Evolutionary conservation across 1,140 invertebrate genomes (phyloP).

Genomic region (Hycleus phaleratus): DNA sequence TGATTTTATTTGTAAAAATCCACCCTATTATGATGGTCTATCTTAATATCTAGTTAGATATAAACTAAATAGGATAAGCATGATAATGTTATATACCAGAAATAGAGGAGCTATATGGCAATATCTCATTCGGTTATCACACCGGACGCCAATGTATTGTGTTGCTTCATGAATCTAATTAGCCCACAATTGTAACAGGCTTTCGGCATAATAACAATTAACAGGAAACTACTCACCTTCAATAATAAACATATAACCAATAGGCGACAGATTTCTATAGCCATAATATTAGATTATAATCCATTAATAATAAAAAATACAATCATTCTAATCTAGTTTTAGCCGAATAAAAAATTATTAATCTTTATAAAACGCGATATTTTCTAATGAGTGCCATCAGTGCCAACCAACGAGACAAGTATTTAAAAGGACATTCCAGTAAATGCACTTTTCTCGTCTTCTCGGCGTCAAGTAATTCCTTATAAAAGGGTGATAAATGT

Average conservation of each 20-base stretch:
- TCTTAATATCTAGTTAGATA: too few relatives aligned
- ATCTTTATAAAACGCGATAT: conserved; percentile 5
- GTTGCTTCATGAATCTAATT: conserved; percentile 18
- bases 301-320: too few relatives aligned
- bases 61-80: conserved; percentile 3
- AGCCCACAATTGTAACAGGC: conserved; percentile 17
- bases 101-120: neutral
- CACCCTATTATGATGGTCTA: too few relatives aligned
- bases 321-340: too few relatives aligned
- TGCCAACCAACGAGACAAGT: neutral
- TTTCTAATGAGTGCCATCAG: neutral
- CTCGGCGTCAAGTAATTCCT: conserved; percentile 21
- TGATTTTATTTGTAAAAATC: too few relatives aligned
- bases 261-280: too few relatives aligned
- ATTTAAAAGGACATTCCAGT: conserved; percentile 17
- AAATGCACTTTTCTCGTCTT: conserved; percentile 26
- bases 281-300: too few relatives aligned
- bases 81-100: conserved; percentile 7
- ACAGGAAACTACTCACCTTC: conserved; percentile 17
- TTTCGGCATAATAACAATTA: conserved; percentile 18
- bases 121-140: conserved; percentile 13
- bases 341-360: conserved; percentile 1
- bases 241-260: conserved; percentile 2
- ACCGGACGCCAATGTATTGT: conserved; percentile 13
- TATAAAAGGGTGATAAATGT: conserved; percentile 27